These are phyloP conservation scores for Sogatella furcifera DNA, from an alignment of 1,140 invertebrate species.

Conservation along the genomic window DNA sequence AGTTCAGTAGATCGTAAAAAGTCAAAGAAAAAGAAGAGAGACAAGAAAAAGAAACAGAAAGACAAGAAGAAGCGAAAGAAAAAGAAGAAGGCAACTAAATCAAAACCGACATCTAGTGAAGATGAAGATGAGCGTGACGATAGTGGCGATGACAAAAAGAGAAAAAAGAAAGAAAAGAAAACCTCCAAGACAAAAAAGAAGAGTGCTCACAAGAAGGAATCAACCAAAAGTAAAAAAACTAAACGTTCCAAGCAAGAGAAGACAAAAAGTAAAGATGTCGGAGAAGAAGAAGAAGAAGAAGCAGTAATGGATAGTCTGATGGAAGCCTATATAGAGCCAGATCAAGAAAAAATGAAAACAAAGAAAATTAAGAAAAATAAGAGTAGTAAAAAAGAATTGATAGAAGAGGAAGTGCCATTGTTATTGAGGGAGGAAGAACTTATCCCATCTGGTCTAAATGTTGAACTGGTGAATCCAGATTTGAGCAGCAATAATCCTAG, in stretches of 20 bases:
- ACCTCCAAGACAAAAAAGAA: conserved; percentile 9
- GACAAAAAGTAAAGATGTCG: conserved; percentile 6
- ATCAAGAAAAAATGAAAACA: neutral
- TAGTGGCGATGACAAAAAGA: conserved; percentile 1
- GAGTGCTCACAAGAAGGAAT: neutral
- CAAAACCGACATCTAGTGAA: conserved; percentile 7
- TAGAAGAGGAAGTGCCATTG: too few relatives aligned
- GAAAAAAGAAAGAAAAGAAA: conserved; percentile 2
- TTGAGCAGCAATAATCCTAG: neutral
- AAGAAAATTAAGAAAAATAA: conserved; percentile 3
- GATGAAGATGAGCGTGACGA: conserved; percentile 1
- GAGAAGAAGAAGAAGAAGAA: neutral
- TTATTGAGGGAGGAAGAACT: too few relatives aligned
- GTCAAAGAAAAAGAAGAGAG: conserved; percentile 9
- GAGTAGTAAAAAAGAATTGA: neutral
- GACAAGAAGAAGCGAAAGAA: conserved; percentile 8
- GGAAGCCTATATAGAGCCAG: neutral
- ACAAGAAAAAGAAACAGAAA: conserved; percentile 9
- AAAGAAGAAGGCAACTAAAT: conserved; percentile 6
- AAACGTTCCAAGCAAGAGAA: conserved; percentile 2
- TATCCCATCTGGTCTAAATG: neutral
- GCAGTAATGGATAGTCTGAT: neutral
- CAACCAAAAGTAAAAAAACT: neutral
- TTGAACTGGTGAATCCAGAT: neutral
- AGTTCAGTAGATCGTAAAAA: conserved; percentile 14